Evolutionary conservation across 2,797 vertebrate species (phyloP).

Genomic region (Chromobotia macracanthus): DNA sequence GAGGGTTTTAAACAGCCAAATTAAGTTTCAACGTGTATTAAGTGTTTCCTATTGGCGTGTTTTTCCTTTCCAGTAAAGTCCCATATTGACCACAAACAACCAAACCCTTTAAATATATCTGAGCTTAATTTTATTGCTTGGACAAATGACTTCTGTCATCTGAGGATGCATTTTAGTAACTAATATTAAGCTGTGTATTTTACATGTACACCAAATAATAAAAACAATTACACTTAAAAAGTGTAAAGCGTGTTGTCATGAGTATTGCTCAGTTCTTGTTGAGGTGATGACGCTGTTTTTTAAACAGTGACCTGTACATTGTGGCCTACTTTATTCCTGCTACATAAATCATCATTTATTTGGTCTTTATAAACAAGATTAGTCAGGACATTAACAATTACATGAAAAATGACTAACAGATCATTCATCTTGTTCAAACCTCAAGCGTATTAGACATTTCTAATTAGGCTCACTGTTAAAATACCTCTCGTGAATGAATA

Average conservation of each 20-base stretch:
- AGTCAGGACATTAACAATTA: neutral
- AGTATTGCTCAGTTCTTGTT: too few relatives aligned
- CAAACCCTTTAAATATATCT: neutral
- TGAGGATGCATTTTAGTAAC: neutral
- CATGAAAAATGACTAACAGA: slow-evolving; percentile 16
- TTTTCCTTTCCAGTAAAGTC: neutral
- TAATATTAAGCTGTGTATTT: neutral
- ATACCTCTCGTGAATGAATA: too few relatives aligned
- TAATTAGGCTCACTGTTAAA: too few relatives aligned
- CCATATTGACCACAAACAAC: slow-evolving; percentile 7
- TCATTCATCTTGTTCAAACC: neutral
- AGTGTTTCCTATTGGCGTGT: too few relatives aligned
- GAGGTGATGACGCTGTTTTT: too few relatives aligned
- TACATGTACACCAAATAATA: neutral
- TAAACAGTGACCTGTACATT: too few relatives aligned
- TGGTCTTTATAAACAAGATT: too few relatives aligned
- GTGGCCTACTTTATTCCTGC: too few relatives aligned
- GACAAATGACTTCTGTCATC: neutral
- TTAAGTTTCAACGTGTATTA: neutral
- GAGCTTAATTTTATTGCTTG: neutral
- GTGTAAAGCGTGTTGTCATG: neutral
- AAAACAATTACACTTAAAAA: neutral
- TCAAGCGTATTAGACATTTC: neutral
- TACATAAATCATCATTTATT: too few relatives aligned
- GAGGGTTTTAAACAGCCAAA: neutral